Evolutionary conservation across 1,140 invertebrate species (phyloP), one percentile per base, ranked within the genome.

Genomic region (Bombus vancouverensis): DNA sequence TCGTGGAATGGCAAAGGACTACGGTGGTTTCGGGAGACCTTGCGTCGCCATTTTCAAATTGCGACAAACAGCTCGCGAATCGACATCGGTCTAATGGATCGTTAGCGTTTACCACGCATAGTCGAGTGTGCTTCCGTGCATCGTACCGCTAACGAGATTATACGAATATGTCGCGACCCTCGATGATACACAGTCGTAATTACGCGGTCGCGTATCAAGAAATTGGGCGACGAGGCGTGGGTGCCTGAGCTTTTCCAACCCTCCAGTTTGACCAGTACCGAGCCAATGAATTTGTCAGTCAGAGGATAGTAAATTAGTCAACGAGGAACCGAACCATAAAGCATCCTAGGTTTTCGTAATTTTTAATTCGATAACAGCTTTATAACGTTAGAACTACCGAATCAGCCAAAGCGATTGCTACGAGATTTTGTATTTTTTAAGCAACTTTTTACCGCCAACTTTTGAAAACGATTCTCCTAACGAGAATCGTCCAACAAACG

Each of bases 31-130:
- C 81, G 53, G 42, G 72, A 5, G 70, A 8, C 12, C 73, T 28
- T 10, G 47, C 62, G 62, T 70, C 71, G 62, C 53, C 53, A n/a
- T 77, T 86, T 83, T 86, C 85, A 53, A 81, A 85, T 80, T 81
- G 88, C 81, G 44, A 74, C 62, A 12, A 79, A 80, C 44, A 66
- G 47, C 65, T 85, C 47, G 62, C 37, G 76, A 86, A 78, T 91
- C 75, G 83, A 73, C 77, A 82, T 62, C 57, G 82, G 80, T 62
- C 81, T 89, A 91, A 92, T 90, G 88, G 89, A 90, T 92, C 83
- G 88, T 86, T 89, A 85, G 81, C 91, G 83, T 91, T 92, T 84
- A 70, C 83, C 76, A 68, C 65, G 86, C 53, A 34, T 53, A 81
- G 81, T 86, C 87, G 78, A 89, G 82, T 74, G 81, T 70, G 79